phyloP scores from a whole-genome alignment of 1,140 invertebrate genomes.

The Drosophila sp. region DNA sequence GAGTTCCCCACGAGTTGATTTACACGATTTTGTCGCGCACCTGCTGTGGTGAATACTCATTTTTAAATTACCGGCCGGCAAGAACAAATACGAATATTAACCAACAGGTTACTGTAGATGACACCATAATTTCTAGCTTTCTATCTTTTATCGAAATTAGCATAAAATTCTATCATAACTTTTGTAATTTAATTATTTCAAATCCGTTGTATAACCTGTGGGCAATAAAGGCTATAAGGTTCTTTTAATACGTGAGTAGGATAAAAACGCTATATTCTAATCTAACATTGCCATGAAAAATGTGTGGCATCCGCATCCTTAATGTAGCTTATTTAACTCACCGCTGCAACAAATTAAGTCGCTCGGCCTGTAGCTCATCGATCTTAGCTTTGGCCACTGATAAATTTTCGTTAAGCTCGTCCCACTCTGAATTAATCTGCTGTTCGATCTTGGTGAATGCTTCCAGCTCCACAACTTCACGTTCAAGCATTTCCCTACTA shows the following conservation, averaged over 20 bases:
- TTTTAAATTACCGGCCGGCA: conserved; percentile 13
- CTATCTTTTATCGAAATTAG: no score
- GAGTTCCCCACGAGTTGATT: conserved; percentile 26
- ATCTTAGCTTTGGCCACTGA: conserved; percentile 38
- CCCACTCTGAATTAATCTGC: conserved; percentile 55
- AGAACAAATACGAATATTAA: neutral
- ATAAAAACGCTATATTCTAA: no score
- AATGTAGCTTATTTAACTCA: conserved; percentile 50
- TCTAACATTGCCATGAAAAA: neutral
- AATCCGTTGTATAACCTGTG: no score
- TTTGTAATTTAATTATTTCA: no score
- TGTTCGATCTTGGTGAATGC: conserved; percentile 72
- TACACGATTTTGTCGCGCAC: conserved; percentile 8
- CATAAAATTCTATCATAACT: no score
- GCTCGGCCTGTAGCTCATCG: conserved; percentile 57
- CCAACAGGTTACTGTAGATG: no score
- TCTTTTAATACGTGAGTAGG: no score
- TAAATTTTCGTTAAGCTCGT: conserved; percentile 52
- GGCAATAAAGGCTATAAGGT: no score
- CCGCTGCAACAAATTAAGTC: conserved; percentile 44
- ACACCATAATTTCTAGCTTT: no score
- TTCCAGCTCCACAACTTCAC: conserved; percentile 61
- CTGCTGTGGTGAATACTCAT: conserved; percentile 19
- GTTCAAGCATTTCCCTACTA: conserved; percentile 56
- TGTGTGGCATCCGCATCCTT: neutral